These are phyloP conservation scores for Crypturellus tataupa DNA, from an alignment of 2,797 vertebrate species.

Conservation along the genomic window DNA sequence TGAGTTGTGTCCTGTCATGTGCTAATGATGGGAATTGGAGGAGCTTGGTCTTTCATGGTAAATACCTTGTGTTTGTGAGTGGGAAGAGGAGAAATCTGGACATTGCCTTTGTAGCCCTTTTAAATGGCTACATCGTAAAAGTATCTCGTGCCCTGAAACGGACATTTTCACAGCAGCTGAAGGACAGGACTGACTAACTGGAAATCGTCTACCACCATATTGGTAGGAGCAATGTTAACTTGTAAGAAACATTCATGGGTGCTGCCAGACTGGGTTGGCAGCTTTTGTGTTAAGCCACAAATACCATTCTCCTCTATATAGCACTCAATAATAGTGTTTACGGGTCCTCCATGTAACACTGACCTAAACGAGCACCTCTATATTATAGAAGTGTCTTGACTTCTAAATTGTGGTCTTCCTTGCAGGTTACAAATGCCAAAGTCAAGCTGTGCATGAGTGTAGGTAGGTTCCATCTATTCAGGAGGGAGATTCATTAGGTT, in stretches of 20 bases:
- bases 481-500: not conserved
- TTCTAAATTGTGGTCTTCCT: not conserved
- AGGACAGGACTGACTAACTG: not conserved
- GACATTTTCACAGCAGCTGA: not conserved
- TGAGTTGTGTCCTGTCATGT: not conserved
- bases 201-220: not conserved
- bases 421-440: not conserved
- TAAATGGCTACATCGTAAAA: not conserved
- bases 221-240: not conserved
- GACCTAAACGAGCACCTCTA: not conserved
- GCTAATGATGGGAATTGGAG: not conserved
- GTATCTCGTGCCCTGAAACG: not conserved
- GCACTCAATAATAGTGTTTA: not conserved
- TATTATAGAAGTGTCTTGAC: not conserved
- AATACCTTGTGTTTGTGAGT: not conserved
- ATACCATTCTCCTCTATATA: not conserved
- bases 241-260: not conserved
- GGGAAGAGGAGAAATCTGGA: not conserved
- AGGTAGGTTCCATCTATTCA: not conserved
- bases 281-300: not conserved
- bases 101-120: rapidly evolving
- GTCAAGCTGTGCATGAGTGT: not conserved
- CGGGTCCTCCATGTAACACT: not conserved
- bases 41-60: not conserved
- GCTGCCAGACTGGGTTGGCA: not conserved